Evolutionary conservation across 2,888 invertebrate genomes (phyloP), one percentile per base, ranked within the genome.

Genomic region (Chorisops tibialis): DNA sequence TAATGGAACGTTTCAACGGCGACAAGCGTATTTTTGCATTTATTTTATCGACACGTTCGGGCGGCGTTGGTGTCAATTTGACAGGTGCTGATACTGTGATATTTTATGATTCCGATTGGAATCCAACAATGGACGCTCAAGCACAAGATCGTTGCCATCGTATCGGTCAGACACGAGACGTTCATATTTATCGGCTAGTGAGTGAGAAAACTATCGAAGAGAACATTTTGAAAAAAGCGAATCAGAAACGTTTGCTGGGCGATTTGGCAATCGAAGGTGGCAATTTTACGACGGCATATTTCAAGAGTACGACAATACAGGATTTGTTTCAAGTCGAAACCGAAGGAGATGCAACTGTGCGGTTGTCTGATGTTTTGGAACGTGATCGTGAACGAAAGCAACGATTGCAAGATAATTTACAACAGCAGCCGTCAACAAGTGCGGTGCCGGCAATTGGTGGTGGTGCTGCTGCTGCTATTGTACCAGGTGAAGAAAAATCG

Each of bases 41-140:
- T 80, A 97, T 99, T 74, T 81, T 99, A 69, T 98, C 98, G 3
- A 99, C 99, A 52, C 86, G 99, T 63, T 95, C 96, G 59, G 98
- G 98, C 71, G 98, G 98, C 72, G 89, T 99, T 48, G 98, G 99
- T 60, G 93, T 99, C 51, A 99, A 99, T 83, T 83, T 99, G 69
- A 98, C 97, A 35, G 99, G 98, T 68, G 99, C 99, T 47, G 99
- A 99, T 81, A 94, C 96, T 70, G 98, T 99, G 69, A 91, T 99
- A 76, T 99, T 99, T 82, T 99, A 99, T 79, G 99, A 99, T 82
- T 96, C 96, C 66, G 97, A 98, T 81, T 98, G 97, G 98, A 98
- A 98, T 84, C 98, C 98, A 54, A 98, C 97, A 4, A 98, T 99
- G 97, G 99, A 99, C 82, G 97, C 97, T 65, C 94, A 95, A 77